Conservation (phyloP, 2,888 invertebrate species). For the Netelia virgata region DNA sequence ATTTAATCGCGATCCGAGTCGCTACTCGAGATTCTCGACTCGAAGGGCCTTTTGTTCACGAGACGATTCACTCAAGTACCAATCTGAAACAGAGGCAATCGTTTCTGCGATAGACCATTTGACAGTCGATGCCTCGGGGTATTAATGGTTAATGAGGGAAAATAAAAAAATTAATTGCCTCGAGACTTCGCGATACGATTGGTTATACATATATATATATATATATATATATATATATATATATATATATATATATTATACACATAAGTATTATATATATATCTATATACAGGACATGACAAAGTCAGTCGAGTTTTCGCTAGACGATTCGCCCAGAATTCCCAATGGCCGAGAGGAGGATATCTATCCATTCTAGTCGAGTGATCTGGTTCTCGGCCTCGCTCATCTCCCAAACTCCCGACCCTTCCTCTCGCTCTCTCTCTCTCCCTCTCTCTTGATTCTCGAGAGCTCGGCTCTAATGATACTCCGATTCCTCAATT, state of each 20-base stretch:
- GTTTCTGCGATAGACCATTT: conserved; percentile 34
- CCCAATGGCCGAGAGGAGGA: conserved; percentile 55
- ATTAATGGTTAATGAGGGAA: conserved; percentile 55
- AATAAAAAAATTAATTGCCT: conserved; percentile 56
- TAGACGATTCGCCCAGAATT: conserved; percentile 51
- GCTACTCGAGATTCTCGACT: not conserved
- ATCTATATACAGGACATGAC: not conserved
- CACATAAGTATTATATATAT: no score
- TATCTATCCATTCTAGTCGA: conserved; percentile 67
- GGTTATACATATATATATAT: not conserved
- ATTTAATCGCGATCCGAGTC: not conserved
- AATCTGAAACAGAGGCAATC: conserved; percentile 26
- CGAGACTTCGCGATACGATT: conserved; percentile 33
- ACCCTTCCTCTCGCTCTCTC: conserved; percentile 14
- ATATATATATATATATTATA: not conserved
- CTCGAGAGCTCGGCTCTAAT: conserved; percentile 58
- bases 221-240: conserved; percentile 1
- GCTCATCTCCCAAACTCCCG: conserved; percentile 29
- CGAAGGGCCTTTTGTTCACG: conserved; percentile 27
- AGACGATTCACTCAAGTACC: conserved; percentile 19
- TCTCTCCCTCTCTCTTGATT: conserved; percentile 55
- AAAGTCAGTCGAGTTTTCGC: conserved; percentile 48
- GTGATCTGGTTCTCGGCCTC: conserved; percentile 53
- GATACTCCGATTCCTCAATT: conserved; percentile 65
- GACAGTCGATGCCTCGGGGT: conserved; percentile 33